These are phyloP conservation scores for Ormyrus nitidulus DNA, from an alignment of 2,888 invertebrate genomes.

Conservation along the genomic window DNA sequence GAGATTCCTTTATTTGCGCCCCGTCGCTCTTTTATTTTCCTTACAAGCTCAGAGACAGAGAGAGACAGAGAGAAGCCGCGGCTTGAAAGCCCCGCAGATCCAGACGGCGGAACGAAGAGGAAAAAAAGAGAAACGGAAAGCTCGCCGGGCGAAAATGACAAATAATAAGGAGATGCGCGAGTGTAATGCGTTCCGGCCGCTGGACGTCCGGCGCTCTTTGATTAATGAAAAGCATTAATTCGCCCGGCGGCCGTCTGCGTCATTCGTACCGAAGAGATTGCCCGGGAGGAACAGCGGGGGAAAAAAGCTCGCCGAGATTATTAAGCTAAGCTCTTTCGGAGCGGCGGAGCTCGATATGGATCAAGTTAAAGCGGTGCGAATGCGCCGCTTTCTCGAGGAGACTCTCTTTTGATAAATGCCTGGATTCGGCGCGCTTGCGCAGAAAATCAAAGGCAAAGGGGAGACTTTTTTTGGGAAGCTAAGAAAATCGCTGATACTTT, in stretches of 20 bases:
- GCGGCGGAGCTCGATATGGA: conserved; percentile 22
- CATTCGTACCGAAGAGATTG: neutral
- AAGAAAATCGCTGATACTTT: neutral
- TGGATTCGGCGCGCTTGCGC: no score
- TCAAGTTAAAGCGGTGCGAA: conserved; percentile 30
- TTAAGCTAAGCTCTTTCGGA: conserved; percentile 18
- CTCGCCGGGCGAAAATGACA: conserved; percentile 62
- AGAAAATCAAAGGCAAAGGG: no score
- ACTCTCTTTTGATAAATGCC: no score
- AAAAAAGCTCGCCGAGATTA: conserved; percentile 41
- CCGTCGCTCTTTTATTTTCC: neutral
- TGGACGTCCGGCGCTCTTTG: conserved; percentile 59
- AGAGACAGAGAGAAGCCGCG: conserved; percentile 40
- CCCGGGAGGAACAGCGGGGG: conserved; percentile 13
- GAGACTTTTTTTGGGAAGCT: no score
- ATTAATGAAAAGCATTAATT: conserved; percentile 71
- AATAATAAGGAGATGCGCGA: conserved; percentile 67
- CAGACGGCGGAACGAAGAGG: neutral
- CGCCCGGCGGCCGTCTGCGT: conserved; percentile 14
- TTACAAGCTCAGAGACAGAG: conserved; percentile 30
- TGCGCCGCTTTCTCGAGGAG: no score
- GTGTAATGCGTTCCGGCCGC: conserved; percentile 45
- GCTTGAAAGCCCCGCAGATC: no score
- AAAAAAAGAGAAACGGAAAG: neutral
- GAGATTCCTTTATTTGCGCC: no score